Base-by-base conservation (phyloP, 2,888 invertebrate species). In the Bombylius major region DNA sequence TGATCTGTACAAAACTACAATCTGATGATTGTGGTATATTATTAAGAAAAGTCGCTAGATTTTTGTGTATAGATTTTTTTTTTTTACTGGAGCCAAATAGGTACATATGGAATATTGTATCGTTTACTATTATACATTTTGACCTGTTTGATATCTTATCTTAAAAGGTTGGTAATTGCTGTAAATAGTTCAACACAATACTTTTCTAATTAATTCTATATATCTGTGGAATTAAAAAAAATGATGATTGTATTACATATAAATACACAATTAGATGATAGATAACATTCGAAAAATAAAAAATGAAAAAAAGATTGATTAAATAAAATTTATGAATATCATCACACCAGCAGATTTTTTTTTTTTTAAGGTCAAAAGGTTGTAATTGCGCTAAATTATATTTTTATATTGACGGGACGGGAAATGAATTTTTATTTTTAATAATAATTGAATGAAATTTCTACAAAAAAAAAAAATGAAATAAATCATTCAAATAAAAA, bases 161-260 rank as follows among this genome's bases (percentile, higher is more conserved):
- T 54, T 12, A 54, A 47, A 42, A 54, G 50, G 42, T 50, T 36
- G 32, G 46, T 54, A 54, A 54, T 50, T 54, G 54, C 50, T 54
- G 50, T 54, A 54, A 54, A 54, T 54, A 54, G 50, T 34, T 8
- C 45, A 14, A 50, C 50, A 54, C 49, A 50, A 50, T 44, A 11
- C 50, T 42, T 8, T 42, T 45, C 54, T 44, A 54, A 54, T 54
- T 54, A 54, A 54, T 54, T 54, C 54, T 32, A 54, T 54, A 36
- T 36, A 8, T 23, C 23, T 23, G 23, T 23, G 23, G 23, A 23
- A 23, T 23, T 23, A 23, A 23, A 23, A 23, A 23, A 23, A 23
- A 23, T 23, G 23, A 23, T 23, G 23, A 23, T 23, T 23, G 23
- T 23, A 23, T 23, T 23, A 23, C 23, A 23, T 23, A 23, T 23